Evolutionary conservation across 2,888 invertebrate species (phyloP), one percentile per base, ranked within the genome.

Genomic region (Lepas anatifera): DNA sequence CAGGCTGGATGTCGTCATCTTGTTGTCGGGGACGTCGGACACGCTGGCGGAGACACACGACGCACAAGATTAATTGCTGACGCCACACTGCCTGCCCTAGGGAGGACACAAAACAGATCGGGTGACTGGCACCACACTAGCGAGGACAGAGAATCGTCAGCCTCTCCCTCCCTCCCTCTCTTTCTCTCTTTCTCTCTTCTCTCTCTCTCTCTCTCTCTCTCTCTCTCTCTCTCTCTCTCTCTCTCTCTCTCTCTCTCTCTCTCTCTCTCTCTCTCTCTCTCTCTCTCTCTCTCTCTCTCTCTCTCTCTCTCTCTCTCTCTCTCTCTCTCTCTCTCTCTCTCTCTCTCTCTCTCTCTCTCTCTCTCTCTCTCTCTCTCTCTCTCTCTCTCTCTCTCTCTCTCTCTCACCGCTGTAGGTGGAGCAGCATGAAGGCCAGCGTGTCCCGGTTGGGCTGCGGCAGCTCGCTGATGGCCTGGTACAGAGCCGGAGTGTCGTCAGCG

Each of bases 361-460:
- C n/a, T n/a, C n/a, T n/a, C n/a, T n/a, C n/a, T n/a, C n/a, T n/a
- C n/a, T n/a, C n/a, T n/a, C n/a, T n/a, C n/a, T n/a, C n/a, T n/a
- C n/a, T n/a, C n/a, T n/a, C n/a, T n/a, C n/a, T n/a, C n/a, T n/a
- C n/a, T n/a, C n/a, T n/a, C n/a, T n/a, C n/a, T n/a, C n/a, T n/a
- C n/a, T n/a, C 78, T 77, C 76, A 89, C 89, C 83, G 85, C 80
- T 94, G 92, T 75, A 97, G 84, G 81, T 99, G 98, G 71, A 95
- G 82, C 75, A 95, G 86, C 18, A 99, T 81, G 81, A 90, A 98
- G 0, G 97, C 95, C 69, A 99, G 83, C 0, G 97, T 95, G 79
- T 99, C 97, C 25, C 95, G 84, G 81, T 99, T 98, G 0, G 97
- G 89, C 76, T 87, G 89, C 16, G 98, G 97, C 76, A 99, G 83